A percentile compares a stretch with the other conserved stretches of the same genome.
Conservation (phyloP, 1,140 invertebrate genomes). For the Diorhabda carinulata region DNA sequence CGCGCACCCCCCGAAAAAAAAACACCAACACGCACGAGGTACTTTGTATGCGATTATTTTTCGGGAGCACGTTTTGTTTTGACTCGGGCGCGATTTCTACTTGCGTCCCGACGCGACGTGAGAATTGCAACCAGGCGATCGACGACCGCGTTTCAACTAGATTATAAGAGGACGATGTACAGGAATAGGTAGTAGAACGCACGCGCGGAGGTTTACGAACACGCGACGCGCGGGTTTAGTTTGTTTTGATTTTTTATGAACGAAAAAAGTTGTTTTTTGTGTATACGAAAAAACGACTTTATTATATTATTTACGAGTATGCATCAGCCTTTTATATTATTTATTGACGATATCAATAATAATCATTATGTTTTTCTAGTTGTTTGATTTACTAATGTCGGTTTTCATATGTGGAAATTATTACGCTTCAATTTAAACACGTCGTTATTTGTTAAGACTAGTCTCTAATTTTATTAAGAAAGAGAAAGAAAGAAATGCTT, state of each 20-base stretch:
- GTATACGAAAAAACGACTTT: background rate
- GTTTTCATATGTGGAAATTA: too few relatives aligned
- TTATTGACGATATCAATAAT: too few relatives aligned
- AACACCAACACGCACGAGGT: background rate
- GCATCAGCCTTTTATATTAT: too few relatives aligned
- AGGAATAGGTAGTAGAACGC: background rate
- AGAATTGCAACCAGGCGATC: background rate
- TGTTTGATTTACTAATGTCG: too few relatives aligned
- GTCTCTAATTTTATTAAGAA: too few relatives aligned
- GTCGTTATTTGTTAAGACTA: too few relatives aligned
- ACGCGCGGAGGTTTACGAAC: background rate
- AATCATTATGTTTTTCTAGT: too few relatives aligned
- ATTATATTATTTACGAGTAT: too few relatives aligned
- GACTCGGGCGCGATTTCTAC: background rate
- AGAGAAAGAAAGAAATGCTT: too few relatives aligned
- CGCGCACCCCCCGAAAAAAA: background rate
- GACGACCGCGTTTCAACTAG: slow-evolving; percentile 8
- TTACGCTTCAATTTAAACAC: too few relatives aligned
- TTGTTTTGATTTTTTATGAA: slow-evolving; percentile 10
- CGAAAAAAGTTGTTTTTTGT: too few relatives aligned
- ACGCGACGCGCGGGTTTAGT: background rate
- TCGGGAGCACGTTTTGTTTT: background rate
- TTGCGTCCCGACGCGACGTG: background rate
- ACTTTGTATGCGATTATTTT: background rate
- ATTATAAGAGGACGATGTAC: slow-evolving; percentile 3